Percentiles rank a stretch among this genome's conserved stretches.
These are phyloP conservation scores for Eidolon dupreanum DNA, from an alignment of 2,797 vertebrate species.

Conservation along the genomic window DNA sequence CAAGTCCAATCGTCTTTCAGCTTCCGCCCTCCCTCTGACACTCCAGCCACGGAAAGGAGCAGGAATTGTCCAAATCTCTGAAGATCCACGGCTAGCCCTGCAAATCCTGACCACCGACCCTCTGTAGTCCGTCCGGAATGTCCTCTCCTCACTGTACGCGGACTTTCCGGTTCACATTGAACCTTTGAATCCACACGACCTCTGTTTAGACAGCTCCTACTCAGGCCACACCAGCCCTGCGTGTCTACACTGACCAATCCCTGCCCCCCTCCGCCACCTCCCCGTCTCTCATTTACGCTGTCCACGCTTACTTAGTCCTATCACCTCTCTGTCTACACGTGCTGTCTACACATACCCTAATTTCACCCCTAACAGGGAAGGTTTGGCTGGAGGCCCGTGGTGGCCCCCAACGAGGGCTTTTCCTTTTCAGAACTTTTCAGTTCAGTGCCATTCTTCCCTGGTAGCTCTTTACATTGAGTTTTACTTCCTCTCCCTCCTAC, in stretches of 20 bases:
- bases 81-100: not conserved
- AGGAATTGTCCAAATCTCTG: not conserved
- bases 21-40: slow-evolving; percentile 43
- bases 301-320: not conserved
- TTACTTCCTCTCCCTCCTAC: not conserved
- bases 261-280: no score
- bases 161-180: not conserved
- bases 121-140: not conserved
- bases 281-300: not conserved
- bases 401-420: not conserved
- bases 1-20: slow-evolving; percentile 61
- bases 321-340: not conserved
- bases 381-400: not conserved
- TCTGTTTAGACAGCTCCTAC: not conserved
- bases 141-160: not conserved
- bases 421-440: not conserved
- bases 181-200: not conserved
- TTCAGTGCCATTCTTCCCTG: not conserved
- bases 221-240: not conserved
- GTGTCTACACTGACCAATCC: not conserved
- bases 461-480: not conserved
- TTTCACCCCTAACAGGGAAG: not conserved
- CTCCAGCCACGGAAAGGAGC: slow-evolving; percentile 32
- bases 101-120: not conserved
- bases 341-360: not conserved